Evolutionary conservation across 2,888 invertebrate species (phyloP).

Genomic region (Coelinius sp.): DNA sequence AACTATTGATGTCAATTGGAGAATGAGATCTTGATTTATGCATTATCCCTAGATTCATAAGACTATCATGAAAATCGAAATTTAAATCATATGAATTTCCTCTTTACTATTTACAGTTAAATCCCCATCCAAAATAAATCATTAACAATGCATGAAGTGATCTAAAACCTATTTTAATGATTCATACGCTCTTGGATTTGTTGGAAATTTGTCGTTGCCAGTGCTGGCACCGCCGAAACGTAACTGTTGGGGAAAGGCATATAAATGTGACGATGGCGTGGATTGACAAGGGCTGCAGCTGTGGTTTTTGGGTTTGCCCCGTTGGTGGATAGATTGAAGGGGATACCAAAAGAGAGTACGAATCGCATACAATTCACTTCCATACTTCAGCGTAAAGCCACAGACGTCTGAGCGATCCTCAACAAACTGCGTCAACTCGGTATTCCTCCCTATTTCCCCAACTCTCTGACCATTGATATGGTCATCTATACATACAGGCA

Average conservation of each 20-base stretch:
- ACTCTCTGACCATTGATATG: background rate
- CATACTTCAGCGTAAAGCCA: conserved; percentile 27
- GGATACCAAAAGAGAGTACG: background rate
- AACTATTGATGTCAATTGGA: no score
- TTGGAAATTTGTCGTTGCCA: conserved; percentile 22
- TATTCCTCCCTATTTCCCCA: background rate
- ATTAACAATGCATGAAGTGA: background rate
- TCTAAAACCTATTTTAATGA: background rate
- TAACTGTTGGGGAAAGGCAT: conserved; percentile 16
- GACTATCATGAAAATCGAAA: no score
- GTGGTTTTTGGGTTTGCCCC: conserved; percentile 33
- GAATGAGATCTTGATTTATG: no score
- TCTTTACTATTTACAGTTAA: no score
- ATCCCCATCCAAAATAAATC: no score
- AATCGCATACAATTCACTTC: background rate
- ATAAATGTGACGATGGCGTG: conserved; percentile 12
- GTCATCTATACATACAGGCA: background rate
- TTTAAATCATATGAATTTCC: no score
- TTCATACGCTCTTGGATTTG: conserved; percentile 10
- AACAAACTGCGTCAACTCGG: conserved; percentile 31
- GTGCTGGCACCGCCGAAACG: background rate
- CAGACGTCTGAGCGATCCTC: conserved; percentile 29
- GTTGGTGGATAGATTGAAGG: conserved; percentile 15
- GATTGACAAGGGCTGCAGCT: conserved; percentile 27
- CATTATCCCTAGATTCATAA: no score